phyloP scores from a whole-genome alignment of 1,140 invertebrate genomes.

The Thaumetopoea pityocampa region DNA sequence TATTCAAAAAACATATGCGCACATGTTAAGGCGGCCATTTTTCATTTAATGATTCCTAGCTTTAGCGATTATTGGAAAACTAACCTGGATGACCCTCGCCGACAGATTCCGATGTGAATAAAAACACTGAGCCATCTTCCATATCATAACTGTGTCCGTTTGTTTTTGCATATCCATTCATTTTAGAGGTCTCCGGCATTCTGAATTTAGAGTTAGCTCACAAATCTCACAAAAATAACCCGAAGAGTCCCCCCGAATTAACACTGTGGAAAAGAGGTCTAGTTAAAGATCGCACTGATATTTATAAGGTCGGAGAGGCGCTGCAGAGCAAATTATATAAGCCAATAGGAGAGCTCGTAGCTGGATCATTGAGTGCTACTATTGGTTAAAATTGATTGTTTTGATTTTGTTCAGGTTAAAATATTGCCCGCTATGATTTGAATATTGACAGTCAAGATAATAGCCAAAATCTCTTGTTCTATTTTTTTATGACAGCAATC shows the following conservation, averaged over 20 bases:
- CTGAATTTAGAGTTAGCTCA: slow-evolving; percentile 74
- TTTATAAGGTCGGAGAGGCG: slow-evolving; percentile 68
- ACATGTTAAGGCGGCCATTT: slow-evolving; percentile 70
- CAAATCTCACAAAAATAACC: slow-evolving; percentile 72
- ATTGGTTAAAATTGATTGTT: slow-evolving; percentile 62
- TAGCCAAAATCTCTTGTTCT: slow-evolving; percentile 1
- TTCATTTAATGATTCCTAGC: slow-evolving; percentile 48
- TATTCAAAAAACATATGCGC: slow-evolving; percentile 56
- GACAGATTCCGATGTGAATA: slow-evolving; percentile 99
- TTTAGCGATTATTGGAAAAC: slow-evolving; percentile 48
- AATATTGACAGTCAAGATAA: not conserved
- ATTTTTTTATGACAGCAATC: not conserved
- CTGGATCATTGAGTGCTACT: slow-evolving; percentile 20
- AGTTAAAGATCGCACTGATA: slow-evolving; percentile 54
- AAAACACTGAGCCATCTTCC: slow-evolving; percentile 91
- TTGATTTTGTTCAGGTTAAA: slow-evolving; percentile 47
- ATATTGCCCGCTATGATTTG: slow-evolving; percentile 19
- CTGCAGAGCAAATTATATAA: slow-evolving; percentile 33
- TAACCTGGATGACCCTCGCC: slow-evolving; percentile 98
- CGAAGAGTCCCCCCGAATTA: slow-evolving; percentile 60
- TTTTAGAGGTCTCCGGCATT: slow-evolving; percentile 85
- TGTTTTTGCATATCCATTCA: slow-evolving; percentile 83
- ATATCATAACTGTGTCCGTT: slow-evolving; percentile 87
- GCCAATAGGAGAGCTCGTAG: slow-evolving; percentile 48
- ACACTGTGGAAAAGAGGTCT: slow-evolving; percentile 74